Evolutionary conservation across 1,140 invertebrate genomes (phyloP), one percentile per base, ranked within the genome.

Genomic region (Drosophila santomea): DNA sequence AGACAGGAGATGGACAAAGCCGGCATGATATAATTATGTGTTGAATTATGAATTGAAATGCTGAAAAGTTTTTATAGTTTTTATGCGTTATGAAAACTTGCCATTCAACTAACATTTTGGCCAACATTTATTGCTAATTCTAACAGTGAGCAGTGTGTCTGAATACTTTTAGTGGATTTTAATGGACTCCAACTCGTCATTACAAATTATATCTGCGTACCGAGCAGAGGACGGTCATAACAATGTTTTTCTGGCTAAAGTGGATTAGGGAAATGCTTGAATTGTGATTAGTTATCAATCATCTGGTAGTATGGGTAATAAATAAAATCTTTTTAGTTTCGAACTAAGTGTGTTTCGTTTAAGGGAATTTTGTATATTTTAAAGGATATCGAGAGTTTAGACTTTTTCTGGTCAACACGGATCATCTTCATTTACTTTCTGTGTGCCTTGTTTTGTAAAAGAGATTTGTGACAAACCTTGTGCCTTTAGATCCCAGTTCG

Each of bases 21-120:
- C 43, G 67, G 74, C 61, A 36, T 73, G 58, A 84, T 73, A 83
- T 86, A 89, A 86, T 86, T 89, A 86, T 83, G 79, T 82, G 80
- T 64, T 89, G 84, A 84, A 89, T 90, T 89, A 84, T 84, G 77
- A 89, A 89, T 85, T 89, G 84, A 84, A 89, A 88, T 86, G 79
- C 52, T 76, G 55, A 79, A 86, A 86, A 88, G 75, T 88, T 86
- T 82, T 74, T 64, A 83, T 66, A 75, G 71, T 80, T 80, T 77
- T 82, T 79, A 64, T 85, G 59, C 57, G 74, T 43, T 75, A 51
- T 48, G 50, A 66, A 43, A 85, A 69, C 78, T 84, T 73, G 72
- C 56, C 58, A 61, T 69, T 77, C 63, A 74, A 78, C 63, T 74
- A 69, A 74, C 52, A 83, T 71, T 83, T 78, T 54, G 82, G 78